These are phyloP conservation scores for Gerris buenoi DNA, from an alignment of 1,140 invertebrate species.

Conservation along the genomic window DNA sequence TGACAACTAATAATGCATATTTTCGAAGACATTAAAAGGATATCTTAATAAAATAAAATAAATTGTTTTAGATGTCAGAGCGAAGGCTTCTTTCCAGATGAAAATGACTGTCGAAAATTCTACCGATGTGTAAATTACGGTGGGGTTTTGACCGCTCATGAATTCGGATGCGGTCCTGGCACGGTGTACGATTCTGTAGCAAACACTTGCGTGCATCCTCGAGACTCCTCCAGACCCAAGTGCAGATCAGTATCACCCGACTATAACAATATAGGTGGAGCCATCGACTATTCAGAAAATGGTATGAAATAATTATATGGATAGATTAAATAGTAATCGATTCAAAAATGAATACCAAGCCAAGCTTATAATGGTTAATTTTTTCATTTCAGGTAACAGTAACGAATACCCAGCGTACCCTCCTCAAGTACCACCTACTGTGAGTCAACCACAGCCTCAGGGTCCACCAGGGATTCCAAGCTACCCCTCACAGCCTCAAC, in stretches of 20 bases:
- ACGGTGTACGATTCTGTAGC: conserved; percentile 50
- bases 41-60: not conserved
- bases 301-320: not conserved
- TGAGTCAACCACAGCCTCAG: conserved; percentile 10
- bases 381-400: not conserved
- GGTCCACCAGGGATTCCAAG: not conserved
- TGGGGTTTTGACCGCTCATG: conserved; percentile 31
- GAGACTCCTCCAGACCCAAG: conserved; percentile 39
- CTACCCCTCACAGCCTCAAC: not conserved
- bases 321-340: not conserved
- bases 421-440: not conserved
- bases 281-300: not conserved
- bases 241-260: not conserved
- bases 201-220: conserved; percentile 49
- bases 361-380: not conserved
- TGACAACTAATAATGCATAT: not conserved
- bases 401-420: not conserved
- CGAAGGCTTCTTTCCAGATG: conserved; percentile 41
- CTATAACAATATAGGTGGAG: not conserved
- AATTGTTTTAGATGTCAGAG: conserved; percentile 32
- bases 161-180: conserved; percentile 50
- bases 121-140: conserved; percentile 40
- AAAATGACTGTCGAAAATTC: conserved; percentile 37
- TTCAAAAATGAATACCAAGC: not conserved
- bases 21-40: not conserved